phyloP scores from a whole-genome alignment of 2,888 invertebrate genomes.

The Syrista parreyssii region DNA sequence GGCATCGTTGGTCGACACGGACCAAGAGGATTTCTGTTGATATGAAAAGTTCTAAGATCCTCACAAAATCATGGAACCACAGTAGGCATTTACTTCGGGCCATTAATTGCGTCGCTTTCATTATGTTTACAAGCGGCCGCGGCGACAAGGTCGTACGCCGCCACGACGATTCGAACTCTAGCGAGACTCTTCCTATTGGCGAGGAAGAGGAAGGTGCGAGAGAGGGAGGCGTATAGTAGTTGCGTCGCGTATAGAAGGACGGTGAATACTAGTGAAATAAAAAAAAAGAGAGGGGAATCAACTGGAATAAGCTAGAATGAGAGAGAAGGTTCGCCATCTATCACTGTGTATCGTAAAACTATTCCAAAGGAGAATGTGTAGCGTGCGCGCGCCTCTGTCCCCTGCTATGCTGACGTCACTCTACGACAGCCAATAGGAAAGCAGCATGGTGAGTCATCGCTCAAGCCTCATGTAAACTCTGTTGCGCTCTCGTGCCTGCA shows the following conservation, averaged over 20 bases:
- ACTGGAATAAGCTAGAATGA: slow-evolving; percentile 19
- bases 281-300: slow-evolving; percentile 6
- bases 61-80: not conserved
- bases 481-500: slow-evolving; percentile 44
- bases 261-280: slow-evolving; percentile 10
- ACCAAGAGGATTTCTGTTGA: not conserved
- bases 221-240: slow-evolving; percentile 14
- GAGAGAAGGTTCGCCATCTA: slow-evolving; percentile 20
- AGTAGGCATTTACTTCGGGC: not conserved
- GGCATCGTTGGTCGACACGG: not conserved
- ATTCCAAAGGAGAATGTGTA: slow-evolving; percentile 8
- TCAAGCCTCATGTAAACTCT: slow-evolving; percentile 54
- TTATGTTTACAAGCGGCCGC: slow-evolving; percentile 8
- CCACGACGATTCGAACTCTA: not conserved
- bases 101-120: not conserved
- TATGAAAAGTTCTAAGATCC: not conserved
- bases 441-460: slow-evolving; percentile 47
- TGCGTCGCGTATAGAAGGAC: not conserved
- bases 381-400: slow-evolving; percentile 21
- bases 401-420: slow-evolving; percentile 44
- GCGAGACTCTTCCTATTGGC: not conserved
- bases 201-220: not conserved
- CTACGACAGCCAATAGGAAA: slow-evolving; percentile 41
- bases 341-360: not conserved
- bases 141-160: slow-evolving; percentile 9